A percentile compares a stretch with the other conserved stretches of the same genome.
Evolutionary conservation across 2,113 vertebrate genomes (phyloP).

Genomic region (Lepus timidus): DNA sequence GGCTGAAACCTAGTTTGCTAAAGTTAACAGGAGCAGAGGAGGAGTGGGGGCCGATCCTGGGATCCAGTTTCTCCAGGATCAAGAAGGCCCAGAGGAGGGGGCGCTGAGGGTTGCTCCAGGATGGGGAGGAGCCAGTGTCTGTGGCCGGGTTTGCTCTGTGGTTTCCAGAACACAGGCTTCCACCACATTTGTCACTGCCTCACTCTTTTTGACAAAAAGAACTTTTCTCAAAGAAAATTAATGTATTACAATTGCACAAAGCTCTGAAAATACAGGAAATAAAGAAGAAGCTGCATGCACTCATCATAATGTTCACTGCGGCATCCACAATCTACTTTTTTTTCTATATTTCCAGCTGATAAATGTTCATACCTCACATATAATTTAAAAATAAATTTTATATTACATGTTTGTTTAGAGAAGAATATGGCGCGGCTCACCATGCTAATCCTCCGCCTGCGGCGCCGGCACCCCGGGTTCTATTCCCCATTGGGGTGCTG

Average conservation of each 20-base stretch:
- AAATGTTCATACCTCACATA: not conserved
- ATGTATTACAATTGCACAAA: too few relatives aligned
- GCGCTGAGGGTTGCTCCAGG: too few relatives aligned
- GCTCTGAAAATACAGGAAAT: too few relatives aligned
- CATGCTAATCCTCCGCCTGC: too few relatives aligned
- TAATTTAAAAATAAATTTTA: not conserved
- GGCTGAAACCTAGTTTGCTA: not conserved
- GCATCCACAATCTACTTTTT: not conserved
- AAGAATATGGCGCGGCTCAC: not conserved
- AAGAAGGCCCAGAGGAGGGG: not conserved
- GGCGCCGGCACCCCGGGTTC: too few relatives aligned
- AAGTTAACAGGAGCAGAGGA: too few relatives aligned
- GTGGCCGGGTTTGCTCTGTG: rapidly evolving
- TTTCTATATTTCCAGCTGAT: not conserved
- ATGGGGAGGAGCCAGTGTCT: not conserved
- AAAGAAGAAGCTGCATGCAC: too few relatives aligned
- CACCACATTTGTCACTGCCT: not conserved
- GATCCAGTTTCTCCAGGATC: not conserved
- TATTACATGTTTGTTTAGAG: not conserved
- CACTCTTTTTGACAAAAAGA: not conserved
- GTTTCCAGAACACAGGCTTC: not conserved
- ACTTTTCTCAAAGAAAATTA: too few relatives aligned
- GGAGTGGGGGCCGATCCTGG: not conserved
- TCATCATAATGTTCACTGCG: not conserved
- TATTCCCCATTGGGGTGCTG: too few relatives aligned